Conservation (phyloP, 2,888 invertebrate species). For the Muscina levida region DNA sequence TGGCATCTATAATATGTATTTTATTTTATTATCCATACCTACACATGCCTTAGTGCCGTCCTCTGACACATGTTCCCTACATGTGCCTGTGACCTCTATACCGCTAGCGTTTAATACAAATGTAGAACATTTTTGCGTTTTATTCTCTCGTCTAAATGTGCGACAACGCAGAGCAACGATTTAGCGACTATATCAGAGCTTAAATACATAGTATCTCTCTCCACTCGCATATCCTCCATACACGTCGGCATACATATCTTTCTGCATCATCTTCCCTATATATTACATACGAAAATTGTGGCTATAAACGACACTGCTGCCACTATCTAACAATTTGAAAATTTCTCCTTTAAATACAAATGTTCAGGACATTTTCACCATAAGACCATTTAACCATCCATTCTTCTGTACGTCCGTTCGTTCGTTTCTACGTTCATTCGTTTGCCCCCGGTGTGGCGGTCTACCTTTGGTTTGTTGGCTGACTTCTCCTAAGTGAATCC, state of each 20-base stretch:
- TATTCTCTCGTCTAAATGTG: no score
- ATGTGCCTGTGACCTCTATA: no score
- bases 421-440: slow-evolving; percentile 20
- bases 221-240: neutral
- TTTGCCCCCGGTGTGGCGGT: neutral
- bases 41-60: neutral
- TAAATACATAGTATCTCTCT: no score
- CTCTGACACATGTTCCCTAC: neutral
- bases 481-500: slow-evolving; percentile 6
- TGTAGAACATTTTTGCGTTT: no score
- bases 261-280: slow-evolving; percentile 2
- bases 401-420: slow-evolving; percentile 19
- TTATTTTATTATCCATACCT: no score
- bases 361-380: slow-evolving; percentile 29
- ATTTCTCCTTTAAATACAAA: slow-evolving; percentile 50
- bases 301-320: slow-evolving; percentile 35
- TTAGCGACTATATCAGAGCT: slow-evolving; percentile 53
- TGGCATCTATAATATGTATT: no score
- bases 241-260: neutral
- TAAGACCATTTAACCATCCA: no score
- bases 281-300: slow-evolving; percentile 19
- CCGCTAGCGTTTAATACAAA: no score
- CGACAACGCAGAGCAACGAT: no score
- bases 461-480: neutral
- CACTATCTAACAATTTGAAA: slow-evolving; percentile 54